Evolutionary conservation across 2,888 invertebrate genomes (phyloP), one percentile per base, ranked within the genome.

Genomic region (Aphidoletes aphidimyza): DNA sequence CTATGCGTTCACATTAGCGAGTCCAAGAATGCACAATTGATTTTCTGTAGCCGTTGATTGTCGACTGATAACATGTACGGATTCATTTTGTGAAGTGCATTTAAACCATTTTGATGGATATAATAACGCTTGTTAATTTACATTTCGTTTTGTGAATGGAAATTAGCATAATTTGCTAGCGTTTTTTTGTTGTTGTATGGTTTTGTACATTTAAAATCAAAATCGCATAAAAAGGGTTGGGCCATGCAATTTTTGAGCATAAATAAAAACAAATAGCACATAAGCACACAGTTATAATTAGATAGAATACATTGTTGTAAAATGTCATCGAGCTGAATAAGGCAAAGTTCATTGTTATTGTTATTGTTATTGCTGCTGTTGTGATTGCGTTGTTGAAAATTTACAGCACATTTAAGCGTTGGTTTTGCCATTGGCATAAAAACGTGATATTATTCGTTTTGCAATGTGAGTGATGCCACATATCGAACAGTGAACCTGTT

Each of bases 1-100:
- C n/a, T n/a, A n/a, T 19, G 19, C 17, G 17, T 30, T 69, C 30
- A 30, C n/a, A n/a, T n/a, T n/a, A n/a, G n/a, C n/a, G n/a, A n/a
- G n/a, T n/a, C n/a, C n/a, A n/a, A n/a, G n/a, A n/a, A 22, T 54
- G 69, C 69, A 69, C 34, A 14, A 30, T 69, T 69, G 6, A 30
- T 30, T 8, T 69, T 30, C 19, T 47, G 6, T 14, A 0, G 69
- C 14, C 69, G 69, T 69, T 34, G 69, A 69, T 69, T 14, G 30
- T 34, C 14, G 30, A 69, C 30, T 69, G 69, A 69, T 69, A 69
- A 69, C 69, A 69, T 69, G 69, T 69, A 69, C 30, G 69, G 69
- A 30, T 69, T 34, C 30, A 30, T 30, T 69, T 69, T 69, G 0
- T 2, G 11, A 54, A 54, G 5, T 54, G 54, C 54, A 54, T 5